Conservation (phyloP, 2,797 vertebrate species). For the Microhierax caerulescens region DNA sequence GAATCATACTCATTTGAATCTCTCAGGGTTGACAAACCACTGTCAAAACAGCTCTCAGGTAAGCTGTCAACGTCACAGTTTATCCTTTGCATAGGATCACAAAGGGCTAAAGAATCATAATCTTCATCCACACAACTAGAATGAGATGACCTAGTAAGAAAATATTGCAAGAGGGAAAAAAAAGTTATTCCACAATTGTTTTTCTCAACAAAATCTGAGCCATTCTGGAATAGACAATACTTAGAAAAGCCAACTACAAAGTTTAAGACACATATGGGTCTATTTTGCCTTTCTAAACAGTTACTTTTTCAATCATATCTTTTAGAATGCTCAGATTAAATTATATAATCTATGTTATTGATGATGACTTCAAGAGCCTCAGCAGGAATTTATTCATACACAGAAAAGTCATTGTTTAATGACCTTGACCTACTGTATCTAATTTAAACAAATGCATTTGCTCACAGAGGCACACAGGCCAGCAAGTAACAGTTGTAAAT, state of each 20-base stretch:
- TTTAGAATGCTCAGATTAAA: not conserved
- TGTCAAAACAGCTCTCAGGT: constrained; percentile 90
- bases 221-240: not conserved
- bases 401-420: not conserved
- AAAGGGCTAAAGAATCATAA: constrained; percentile 85
- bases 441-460: not conserved
- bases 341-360: not conserved
- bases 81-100: constrained; percentile 89
- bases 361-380: not conserved
- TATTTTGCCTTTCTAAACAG: not conserved
- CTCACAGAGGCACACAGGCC: not conserved
- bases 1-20: constrained; percentile 90
- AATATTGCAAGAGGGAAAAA: not conserved
- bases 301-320: not conserved
- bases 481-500: not conserved
- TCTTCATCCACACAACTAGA: constrained; percentile 83
- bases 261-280: not conserved
- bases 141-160: constrained; percentile 77
- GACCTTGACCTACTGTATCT: not conserved
- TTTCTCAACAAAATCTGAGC: not conserved
- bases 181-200: not conserved
- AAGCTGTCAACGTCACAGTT: constrained; percentile 91
- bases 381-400: not conserved
- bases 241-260: not conserved
- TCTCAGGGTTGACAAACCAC: constrained; percentile 89